Evolutionary conservation across 2,888 invertebrate genomes (phyloP).

Genomic region (Oscheius myriophilus): DNA sequence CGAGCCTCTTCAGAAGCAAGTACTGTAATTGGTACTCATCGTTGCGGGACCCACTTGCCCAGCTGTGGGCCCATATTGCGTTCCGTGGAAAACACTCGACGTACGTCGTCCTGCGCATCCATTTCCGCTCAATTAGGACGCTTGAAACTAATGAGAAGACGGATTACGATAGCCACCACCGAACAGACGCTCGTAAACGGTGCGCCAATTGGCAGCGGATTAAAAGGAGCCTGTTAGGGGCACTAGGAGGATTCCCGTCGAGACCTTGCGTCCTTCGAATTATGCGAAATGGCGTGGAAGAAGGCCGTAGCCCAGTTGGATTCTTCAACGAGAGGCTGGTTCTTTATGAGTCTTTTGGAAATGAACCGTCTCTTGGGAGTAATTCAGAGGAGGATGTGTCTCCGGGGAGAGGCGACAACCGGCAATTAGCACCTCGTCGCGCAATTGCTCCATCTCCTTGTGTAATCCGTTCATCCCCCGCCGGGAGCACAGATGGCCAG

Average conservation of each 20-base stretch:
- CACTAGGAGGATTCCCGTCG: too few species aligned
- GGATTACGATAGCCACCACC: slow-evolving; percentile 23
- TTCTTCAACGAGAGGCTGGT: too few species aligned
- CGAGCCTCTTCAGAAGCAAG: too few species aligned
- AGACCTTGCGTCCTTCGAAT: too few species aligned
- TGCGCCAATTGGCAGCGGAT: slow-evolving; percentile 15
- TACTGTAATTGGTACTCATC: too few species aligned
- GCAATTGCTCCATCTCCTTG: slow-evolving; percentile 20
- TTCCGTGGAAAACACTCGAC: slow-evolving; percentile 24
- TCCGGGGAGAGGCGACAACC: slow-evolving; percentile 16
- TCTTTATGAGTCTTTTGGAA: too few species aligned
- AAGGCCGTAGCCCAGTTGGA: too few species aligned
- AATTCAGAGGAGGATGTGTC: slow-evolving; percentile 11
- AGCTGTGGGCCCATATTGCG: too few species aligned
- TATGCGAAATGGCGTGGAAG: too few species aligned
- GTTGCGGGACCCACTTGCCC: too few species aligned
- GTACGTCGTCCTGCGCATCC: slow-evolving; percentile 13
- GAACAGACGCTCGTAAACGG: slow-evolving; percentile 19
- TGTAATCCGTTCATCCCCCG: slow-evolving; percentile 23
- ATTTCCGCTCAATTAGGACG: slow-evolving; percentile 26
- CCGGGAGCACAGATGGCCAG: background rate
- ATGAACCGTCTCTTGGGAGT: too few species aligned
- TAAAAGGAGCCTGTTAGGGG: too few species aligned
- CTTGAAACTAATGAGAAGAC: slow-evolving; percentile 27
- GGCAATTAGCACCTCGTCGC: slow-evolving; percentile 29